phyloP scores from a whole-genome alignment of 1,140 invertebrate species.

The Achroia grisella region DNA sequence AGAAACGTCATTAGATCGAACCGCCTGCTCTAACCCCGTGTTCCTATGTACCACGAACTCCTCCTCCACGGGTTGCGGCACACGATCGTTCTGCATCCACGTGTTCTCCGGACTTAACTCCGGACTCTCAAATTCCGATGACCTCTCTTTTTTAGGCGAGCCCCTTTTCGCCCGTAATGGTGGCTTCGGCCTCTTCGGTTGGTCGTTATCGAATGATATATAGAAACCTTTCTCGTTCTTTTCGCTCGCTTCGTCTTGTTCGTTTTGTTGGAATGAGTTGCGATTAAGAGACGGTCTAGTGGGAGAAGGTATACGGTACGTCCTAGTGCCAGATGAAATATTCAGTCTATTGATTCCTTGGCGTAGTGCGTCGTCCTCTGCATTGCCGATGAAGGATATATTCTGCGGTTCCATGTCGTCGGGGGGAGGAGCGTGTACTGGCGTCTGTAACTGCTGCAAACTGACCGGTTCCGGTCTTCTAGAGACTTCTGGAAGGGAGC shows the following conservation, averaged over 20 bases:
- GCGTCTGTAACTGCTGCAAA: conserved; percentile 56
- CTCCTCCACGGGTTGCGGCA: conserved; percentile 20
- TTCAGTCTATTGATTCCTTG: conserved; percentile 82
- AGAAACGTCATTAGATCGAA: conserved; percentile 24
- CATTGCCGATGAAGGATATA: conserved; percentile 91
- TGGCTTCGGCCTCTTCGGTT: conserved; percentile 91
- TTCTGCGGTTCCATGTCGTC: conserved; percentile 94
- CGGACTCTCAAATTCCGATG: conserved; percentile 36
- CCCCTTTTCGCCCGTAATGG: conserved; percentile 83
- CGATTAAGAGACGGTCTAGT: conserved; percentile 82
- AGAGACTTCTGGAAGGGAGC: conserved; percentile 38
- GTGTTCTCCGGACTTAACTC: conserved; percentile 45
- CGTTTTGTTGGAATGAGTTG: conserved; percentile 81
- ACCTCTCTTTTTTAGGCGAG: conserved; percentile 84
- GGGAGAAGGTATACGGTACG: conserved; percentile 89
- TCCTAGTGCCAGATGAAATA: conserved; percentile 89
- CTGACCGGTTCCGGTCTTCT: conserved; percentile 44
- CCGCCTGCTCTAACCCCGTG: conserved; percentile 9
- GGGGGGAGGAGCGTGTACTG: conserved; percentile 76
- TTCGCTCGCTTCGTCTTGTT: conserved; percentile 57
- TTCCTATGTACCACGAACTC: conserved; percentile 28
- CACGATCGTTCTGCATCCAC: conserved; percentile 37
- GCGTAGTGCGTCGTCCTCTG: conserved; percentile 73
- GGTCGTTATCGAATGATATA: conserved; percentile 92
- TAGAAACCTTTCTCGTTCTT: conserved; percentile 93